phyloP scores from a whole-genome alignment of 2,888 invertebrate species.

The Plemyria rubiginata region DNA sequence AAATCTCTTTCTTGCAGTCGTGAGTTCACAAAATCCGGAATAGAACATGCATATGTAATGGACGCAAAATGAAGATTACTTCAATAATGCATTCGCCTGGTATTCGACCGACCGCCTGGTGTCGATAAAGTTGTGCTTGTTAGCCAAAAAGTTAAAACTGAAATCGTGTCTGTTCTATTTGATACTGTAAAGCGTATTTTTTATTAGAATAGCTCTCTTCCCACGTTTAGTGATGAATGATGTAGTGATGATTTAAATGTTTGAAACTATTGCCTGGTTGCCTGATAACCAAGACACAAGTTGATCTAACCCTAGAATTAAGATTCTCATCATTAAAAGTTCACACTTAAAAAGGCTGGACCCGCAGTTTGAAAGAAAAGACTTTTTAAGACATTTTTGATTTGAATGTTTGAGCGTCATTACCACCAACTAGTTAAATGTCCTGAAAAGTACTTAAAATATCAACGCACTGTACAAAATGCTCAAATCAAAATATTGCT shows the following conservation, averaged over 20 bases:
- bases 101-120: slow-evolving; percentile 36
- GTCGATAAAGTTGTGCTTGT: slow-evolving; percentile 34
- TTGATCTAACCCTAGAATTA: too few relatives aligned
- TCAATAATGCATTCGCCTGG: slow-evolving; percentile 45
- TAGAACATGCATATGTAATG: slow-evolving; percentile 52
- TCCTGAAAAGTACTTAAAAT: too few relatives aligned
- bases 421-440: too few relatives aligned
- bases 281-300: too few relatives aligned
- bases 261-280: too few relatives aligned
- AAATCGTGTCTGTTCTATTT: slow-evolving; percentile 6
- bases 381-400: background rate
- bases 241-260: too few relatives aligned
- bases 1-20: slow-evolving; percentile 40
- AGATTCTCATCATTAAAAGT: too few relatives aligned
- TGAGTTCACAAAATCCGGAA: slow-evolving; percentile 45
- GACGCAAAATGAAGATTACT: slow-evolving; percentile 49
- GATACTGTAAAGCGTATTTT: background rate
- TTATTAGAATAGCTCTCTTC: background rate
- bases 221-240: background rate
- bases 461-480: background rate
- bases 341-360: background rate
- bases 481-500: slow-evolving; percentile 3
- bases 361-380: background rate
- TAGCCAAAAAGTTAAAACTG: slow-evolving; percentile 6
- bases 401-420: too few relatives aligned